phyloP scores from a whole-genome alignment of 1,140 invertebrate genomes.

The Drosophila sturtevanti region DNA sequence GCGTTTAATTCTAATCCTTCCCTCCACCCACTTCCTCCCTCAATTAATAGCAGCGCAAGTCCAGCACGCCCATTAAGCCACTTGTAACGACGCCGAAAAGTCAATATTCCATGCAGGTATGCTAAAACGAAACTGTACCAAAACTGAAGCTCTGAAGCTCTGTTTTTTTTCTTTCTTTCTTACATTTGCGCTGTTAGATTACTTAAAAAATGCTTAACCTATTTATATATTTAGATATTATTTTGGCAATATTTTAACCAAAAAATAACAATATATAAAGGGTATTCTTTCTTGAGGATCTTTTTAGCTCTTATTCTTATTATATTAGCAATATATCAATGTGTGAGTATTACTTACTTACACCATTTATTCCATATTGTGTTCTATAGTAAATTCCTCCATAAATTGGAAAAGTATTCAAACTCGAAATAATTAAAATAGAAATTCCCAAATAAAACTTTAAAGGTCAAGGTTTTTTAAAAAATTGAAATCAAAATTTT shows the following conservation, averaged over 20 bases:
- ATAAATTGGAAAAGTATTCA: too few species aligned
- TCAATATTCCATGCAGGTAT: conserved; percentile 83
- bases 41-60: conserved; percentile 72
- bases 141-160: too few species aligned
- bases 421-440: too few species aligned
- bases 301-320: too few species aligned
- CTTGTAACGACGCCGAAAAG: conserved; percentile 75
- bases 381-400: too few species aligned
- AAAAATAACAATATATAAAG: neutral
- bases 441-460: too few species aligned
- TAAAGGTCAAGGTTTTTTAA: too few species aligned
- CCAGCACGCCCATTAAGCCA: conserved; percentile 73
- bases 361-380: too few species aligned
- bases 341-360: too few species aligned
- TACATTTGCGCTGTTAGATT: conserved; percentile 60
- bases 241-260: neutral
- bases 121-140: conserved; percentile 46
- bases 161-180: conserved; percentile 22
- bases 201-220: neutral
- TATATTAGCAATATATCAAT: too few species aligned
- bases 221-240: neutral
- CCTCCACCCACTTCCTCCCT: conserved; percentile 1
- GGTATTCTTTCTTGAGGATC: neutral
- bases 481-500: too few species aligned
- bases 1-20: conserved; percentile 61